Percentiles rank a stretch among this genome's conserved stretches.
phyloP scores from a whole-genome alignment of 1,140 invertebrate genomes.

The Harlomillsia oculata region DNA sequence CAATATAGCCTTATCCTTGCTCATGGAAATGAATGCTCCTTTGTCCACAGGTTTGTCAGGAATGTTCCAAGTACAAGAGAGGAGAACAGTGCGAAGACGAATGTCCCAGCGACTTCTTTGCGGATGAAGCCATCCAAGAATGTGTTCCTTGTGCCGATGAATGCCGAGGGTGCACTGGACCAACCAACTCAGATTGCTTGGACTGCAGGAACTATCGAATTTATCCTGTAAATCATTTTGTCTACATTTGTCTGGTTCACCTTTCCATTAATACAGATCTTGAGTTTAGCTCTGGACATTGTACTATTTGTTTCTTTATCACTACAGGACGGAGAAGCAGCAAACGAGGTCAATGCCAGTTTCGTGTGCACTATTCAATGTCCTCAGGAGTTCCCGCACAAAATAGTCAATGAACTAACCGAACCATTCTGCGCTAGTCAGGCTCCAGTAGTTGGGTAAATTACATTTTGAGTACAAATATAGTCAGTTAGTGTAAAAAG shows the following conservation, averaged over 20 bases:
- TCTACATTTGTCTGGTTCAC: neutral
- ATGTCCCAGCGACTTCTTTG: slow-evolving; percentile 73
- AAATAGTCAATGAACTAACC: slow-evolving; percentile 60
- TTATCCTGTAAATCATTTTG: slow-evolving; percentile 47
- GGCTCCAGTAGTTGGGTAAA: slow-evolving; percentile 9
- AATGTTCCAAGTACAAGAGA: slow-evolving; percentile 71
- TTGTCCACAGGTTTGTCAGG: slow-evolving; percentile 51
- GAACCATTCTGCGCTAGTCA: slow-evolving; percentile 68
- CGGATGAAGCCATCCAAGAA: slow-evolving; percentile 52
- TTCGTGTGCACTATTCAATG: slow-evolving; percentile 83
- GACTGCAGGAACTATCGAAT: slow-evolving; percentile 79
- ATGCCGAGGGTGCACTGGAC: slow-evolving; percentile 74
- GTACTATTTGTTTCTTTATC: neutral
- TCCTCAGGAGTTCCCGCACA: slow-evolving; percentile 64
- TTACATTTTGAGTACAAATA: neutral
- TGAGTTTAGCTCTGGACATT: neutral
- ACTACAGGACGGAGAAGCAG: slow-evolving; percentile 19
- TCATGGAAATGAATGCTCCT: neutral
- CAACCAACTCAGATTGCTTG: slow-evolving; percentile 63
- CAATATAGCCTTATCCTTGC: too few species aligned
- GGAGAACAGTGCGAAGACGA: slow-evolving; percentile 85
- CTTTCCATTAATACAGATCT: neutral
- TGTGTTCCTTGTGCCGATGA: slow-evolving; percentile 70
- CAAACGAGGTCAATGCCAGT: slow-evolving; percentile 47
- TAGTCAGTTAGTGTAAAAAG: neutral